Percentiles rank a stretch among this genome's conserved stretches.
Conservation (phyloP, 2,797 vertebrate species). For the Anolis apletophallus region DNA sequence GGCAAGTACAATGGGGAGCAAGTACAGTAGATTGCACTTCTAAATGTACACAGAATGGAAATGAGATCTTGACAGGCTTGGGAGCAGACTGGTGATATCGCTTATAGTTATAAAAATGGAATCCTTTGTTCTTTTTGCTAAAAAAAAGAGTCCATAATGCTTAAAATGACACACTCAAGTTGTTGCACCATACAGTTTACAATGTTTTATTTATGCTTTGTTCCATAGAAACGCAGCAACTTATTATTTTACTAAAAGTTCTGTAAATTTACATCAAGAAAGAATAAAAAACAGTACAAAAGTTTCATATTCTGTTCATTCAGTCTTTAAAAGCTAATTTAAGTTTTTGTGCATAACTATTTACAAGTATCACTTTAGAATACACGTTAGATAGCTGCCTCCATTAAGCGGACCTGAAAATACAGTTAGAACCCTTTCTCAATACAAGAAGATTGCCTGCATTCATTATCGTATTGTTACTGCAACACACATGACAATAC, state of each 20-base stretch:
- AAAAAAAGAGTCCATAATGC: not conserved
- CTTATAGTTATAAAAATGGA: too few relatives aligned
- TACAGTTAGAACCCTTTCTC: not conserved
- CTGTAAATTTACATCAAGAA: slow-evolving; percentile 75
- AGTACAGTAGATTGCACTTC: not conserved
- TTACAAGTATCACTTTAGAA: slow-evolving; percentile 60
- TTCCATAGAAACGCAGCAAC: slow-evolving; percentile 70
- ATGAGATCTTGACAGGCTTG: not conserved
- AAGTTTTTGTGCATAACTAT: slow-evolving; percentile 48
- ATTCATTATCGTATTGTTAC: not conserved
- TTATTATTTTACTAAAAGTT: slow-evolving; percentile 67
- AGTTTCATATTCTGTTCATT: slow-evolving; percentile 23
- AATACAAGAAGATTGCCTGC: not conserved
- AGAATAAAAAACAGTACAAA: slow-evolving; percentile 52
- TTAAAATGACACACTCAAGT: not conserved
- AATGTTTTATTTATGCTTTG: slow-evolving; percentile 62
- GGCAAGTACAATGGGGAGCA: not conserved
- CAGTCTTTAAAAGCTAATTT: slow-evolving; percentile 13
- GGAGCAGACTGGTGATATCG: too few relatives aligned
- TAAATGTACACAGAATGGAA: not conserved
- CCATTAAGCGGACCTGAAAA: not conserved
- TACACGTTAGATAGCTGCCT: slow-evolving; percentile 25
- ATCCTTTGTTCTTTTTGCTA: not conserved
- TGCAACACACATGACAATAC: not conserved
- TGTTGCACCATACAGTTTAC: not conserved